phyloP scores from a whole-genome alignment of 2,113 vertebrate genomes.

The Halichoerus grypus region DNA sequence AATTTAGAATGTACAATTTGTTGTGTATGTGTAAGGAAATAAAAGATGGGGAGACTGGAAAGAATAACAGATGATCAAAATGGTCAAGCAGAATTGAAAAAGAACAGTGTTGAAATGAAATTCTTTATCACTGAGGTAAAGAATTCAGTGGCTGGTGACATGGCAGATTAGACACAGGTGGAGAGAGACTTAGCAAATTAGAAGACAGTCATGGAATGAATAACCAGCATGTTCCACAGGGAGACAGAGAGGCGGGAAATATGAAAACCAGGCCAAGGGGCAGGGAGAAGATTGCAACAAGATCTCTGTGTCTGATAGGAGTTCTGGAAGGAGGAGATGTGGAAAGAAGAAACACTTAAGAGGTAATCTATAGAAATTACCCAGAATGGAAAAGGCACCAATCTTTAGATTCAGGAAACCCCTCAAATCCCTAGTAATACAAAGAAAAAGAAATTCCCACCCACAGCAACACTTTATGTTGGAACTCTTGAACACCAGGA shows the following conservation, averaged over 20 bases:
- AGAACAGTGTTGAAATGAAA: background rate
- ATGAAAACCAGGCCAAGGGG: background rate
- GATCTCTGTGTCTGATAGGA: background rate
- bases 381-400: background rate
- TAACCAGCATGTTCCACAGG: background rate
- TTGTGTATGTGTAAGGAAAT: background rate
- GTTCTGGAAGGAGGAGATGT: background rate
- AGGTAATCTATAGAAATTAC: background rate
- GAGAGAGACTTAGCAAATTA: background rate
- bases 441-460: background rate
- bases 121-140: background rate
- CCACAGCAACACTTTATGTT: background rate
- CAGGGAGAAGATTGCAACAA: background rate
- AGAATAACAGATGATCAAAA: background rate
- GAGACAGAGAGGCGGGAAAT: background rate
- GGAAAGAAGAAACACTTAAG: background rate
- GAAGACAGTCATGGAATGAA: background rate
- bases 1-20: background rate
- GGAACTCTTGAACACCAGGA: background rate
- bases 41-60: background rate
- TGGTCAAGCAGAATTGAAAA: background rate
- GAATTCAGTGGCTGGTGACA: background rate
- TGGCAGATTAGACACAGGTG: background rate
- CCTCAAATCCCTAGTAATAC: background rate
- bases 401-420: background rate